Base-by-base conservation (phyloP, 1,140 invertebrate species). In the Bathynomus jamesi region DNA sequence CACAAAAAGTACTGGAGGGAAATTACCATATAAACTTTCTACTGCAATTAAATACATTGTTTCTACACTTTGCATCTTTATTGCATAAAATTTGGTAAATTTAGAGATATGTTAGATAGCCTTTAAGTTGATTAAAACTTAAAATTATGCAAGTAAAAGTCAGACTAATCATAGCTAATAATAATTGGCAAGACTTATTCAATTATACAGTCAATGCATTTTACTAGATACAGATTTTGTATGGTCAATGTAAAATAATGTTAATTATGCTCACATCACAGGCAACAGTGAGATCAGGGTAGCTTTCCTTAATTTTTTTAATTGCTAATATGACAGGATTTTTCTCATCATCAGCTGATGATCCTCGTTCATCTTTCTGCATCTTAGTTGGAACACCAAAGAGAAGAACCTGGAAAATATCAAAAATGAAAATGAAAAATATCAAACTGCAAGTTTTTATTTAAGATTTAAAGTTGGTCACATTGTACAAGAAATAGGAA, bases 261-360 rank as follows among this genome's bases (percentile, higher is more conserved):
- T n/a, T n/a, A n/a, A n/a, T n/a, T n/a, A n/a, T n/a, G 67, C 25
- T 83, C 80, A 84, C 93, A 86, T 99, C 96, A 83, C 93, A 96
- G 31, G 93, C 92, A 71, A 99, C 87, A 0, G 95, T 82, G 1
- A 98, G 83, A 61, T 89, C 79, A 0, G 96, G 95, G 82, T 95
- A 97, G 82, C 86, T 87, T 73, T 87, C 79, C 72, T 88, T 85
- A 28, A 99, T 80, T 68, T 86, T 83, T 7, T 90, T 88, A n/a
- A 95, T 74, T 8, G 89, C 91, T 80, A 84, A 83, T 24, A 97
- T 86, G 1, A 97, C 91, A 8, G 95, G 94, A 82, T 93, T 95
- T 24, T 86, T 78, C 0, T 79, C 4, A 28, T 86, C 87, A 79
- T 95, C 93, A 3, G 95, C 94, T 83, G 86, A 84, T 3, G 85